Evolutionary conservation across 2,113 vertebrate species (phyloP), one percentile per base, ranked within the genome.

Genomic region (Porphyrio hochstetteri): DNA sequence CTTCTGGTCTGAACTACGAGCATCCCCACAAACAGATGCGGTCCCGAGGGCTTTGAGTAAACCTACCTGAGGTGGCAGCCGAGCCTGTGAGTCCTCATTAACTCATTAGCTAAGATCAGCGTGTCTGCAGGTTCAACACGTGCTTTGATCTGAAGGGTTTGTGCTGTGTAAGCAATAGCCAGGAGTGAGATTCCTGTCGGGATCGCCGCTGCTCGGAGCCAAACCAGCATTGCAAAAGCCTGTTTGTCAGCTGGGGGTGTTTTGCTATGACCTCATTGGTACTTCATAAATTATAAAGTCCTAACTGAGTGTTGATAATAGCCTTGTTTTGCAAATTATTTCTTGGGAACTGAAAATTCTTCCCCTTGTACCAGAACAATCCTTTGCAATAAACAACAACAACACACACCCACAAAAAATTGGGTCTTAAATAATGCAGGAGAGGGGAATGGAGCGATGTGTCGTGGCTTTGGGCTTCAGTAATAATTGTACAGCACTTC

Each of bases 301-400:
- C 72, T 93, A 80, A 44, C 27, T 17, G 8, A 69, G 86, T 60
- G 88, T 56, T 88, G 92, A 40, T 46, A 80, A 56, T n/a, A n/a
- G 55, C 5, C 36, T 74, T 38, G 82, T 89, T 88, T 86, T 65
- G 74, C 86, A 84, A 31, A 60, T 92, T 17, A 57, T 75, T 92
- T 86, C 42, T 82, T 9, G 16, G 82, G 52, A 88, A 18, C 53
- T 88, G 42, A 17, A 46, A 71, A 78, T 57, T 60, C 71, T 78
- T 88, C 40, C 23, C 35, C 77, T 48, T 16, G 38, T 56, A 86
- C 64, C 82, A 86, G 85, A 94, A 82, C 85, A 94, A 86, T 86
- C 71, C 85, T 83, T 55, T 40, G 88, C 76, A 56, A 31, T 64
- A 69, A 48, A 5, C 68, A 82, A 5, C 68, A 86, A 0, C 83